Conservation (phyloP, 2,113 vertebrate species). For the Macroglossus sobrinus region DNA sequence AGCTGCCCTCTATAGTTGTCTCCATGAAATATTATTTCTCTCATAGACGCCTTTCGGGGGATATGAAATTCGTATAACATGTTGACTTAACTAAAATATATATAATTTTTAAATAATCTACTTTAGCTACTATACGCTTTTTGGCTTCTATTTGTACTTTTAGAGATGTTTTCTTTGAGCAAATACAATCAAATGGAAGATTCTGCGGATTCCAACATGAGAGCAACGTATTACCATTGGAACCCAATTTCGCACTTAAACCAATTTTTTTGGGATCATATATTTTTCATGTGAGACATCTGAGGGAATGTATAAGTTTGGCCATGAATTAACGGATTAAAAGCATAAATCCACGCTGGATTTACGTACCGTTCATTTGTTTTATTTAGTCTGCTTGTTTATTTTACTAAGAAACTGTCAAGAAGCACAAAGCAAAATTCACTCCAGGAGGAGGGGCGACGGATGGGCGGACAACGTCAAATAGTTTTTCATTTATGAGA, state of each 20-base stretch:
- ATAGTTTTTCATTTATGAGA: background rate
- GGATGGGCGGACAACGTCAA: background rate
- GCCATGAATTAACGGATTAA: background rate
- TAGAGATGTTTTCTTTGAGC: background rate
- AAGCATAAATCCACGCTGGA: background rate
- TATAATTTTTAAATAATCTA: background rate
- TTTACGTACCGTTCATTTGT: background rate
- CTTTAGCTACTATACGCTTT: background rate
- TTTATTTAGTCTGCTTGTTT: background rate
- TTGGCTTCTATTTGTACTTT: background rate
- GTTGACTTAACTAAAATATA: background rate
- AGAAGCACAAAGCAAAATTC: background rate
- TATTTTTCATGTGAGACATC: background rate
- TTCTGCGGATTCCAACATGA: background rate
- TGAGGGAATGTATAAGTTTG: background rate
- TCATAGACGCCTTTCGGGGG: background rate
- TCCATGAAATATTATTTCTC: background rate
- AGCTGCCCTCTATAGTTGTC: background rate
- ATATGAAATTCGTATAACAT: constrained; percentile 10
- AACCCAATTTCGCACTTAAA: background rate
- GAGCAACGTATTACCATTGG: background rate
- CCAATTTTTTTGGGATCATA: background rate
- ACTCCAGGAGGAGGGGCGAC: background rate
- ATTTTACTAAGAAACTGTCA: background rate
- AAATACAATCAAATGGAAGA: background rate